These are phyloP conservation scores for Venturia canescens DNA, from an alignment of 1,140 invertebrate species.

Conservation along the genomic window DNA sequence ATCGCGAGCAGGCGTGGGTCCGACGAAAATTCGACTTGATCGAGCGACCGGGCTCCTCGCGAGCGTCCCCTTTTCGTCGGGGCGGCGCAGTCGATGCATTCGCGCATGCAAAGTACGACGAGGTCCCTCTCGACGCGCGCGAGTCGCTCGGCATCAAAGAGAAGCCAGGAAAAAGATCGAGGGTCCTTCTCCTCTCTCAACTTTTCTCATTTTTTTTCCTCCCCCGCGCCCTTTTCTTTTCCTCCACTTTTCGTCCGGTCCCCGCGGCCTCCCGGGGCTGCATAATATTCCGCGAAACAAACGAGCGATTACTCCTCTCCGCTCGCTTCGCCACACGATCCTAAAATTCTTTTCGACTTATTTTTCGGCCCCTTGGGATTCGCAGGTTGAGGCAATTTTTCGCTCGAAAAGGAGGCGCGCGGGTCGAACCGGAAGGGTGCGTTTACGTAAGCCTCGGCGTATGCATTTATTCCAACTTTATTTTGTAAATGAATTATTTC, in stretches of 20 bases:
- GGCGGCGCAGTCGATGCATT: neutral
- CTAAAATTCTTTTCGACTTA: neutral
- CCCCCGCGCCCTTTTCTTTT: neutral
- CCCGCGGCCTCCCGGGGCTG: neutral
- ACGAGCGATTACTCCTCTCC: neutral
- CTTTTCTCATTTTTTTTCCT: slow-evolving; percentile 15
- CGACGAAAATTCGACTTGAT: too few species aligned
- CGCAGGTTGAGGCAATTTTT: too few species aligned
- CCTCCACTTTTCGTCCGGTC: neutral
- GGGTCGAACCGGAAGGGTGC: too few species aligned
- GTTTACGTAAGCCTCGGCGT: too few species aligned
- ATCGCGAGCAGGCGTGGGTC: too few species aligned
- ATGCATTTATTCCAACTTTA: too few species aligned
- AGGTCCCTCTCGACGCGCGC: neutral
- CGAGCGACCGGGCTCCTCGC: too few species aligned
- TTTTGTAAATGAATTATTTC: too few species aligned
- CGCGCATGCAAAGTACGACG: neutral
- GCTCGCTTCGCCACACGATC: neutral
- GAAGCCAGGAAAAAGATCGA: neutral
- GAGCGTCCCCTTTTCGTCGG: too few species aligned
- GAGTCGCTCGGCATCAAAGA: neutral
- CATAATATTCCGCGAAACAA: neutral
- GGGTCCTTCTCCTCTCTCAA: neutral
- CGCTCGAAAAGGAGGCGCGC: too few species aligned
- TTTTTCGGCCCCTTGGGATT: too few species aligned